Percentiles rank a stretch among this genome's conserved stretches.
Conservation (phyloP, 1,140 invertebrate species). For the Saxidomus purpurata region DNA sequence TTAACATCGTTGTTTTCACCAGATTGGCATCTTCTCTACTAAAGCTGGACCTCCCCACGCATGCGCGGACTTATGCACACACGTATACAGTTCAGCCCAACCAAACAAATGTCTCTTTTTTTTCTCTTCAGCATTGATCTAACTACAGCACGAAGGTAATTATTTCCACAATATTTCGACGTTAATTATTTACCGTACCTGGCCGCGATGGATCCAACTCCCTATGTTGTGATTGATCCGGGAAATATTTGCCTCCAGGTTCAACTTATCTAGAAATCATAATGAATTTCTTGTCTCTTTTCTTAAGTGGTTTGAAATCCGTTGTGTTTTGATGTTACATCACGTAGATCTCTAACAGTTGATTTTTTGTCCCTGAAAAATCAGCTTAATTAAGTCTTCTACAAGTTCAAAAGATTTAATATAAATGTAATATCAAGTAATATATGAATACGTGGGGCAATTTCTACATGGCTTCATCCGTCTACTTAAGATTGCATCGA, state of each 20-base stretch:
- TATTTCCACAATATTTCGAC: background rate
- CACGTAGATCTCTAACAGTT: conserved; percentile 11
- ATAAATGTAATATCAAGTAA: conserved; percentile 32
- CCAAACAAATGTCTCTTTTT: background rate
- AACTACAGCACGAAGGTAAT: background rate
- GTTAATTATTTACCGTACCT: conserved; percentile 46
- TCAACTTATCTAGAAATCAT: conserved; percentile 43
- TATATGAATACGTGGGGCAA: background rate
- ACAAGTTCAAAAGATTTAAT: conserved; percentile 28
- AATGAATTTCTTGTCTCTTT: conserved; percentile 50
- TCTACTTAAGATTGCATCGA: conserved; percentile 11
- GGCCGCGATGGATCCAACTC: background rate
- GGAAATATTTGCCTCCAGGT: conserved; percentile 6
- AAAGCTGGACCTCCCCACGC: background rate
- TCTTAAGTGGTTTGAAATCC: conserved; percentile 50
- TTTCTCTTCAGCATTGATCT: background rate
- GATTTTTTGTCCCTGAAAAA: conserved; percentile 45
- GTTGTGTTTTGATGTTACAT: conserved; percentile 50
- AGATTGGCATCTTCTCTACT: too few species aligned
- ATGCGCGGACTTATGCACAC: background rate
- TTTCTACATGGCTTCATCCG: conserved; percentile 10
- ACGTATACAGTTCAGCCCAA: background rate
- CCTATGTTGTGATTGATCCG: conserved; percentile 24
- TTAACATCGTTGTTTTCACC: too few species aligned
- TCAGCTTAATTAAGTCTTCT: conserved; percentile 28